A percentile compares a stretch with the other conserved stretches of the same genome.
phyloP scores from a whole-genome alignment of 1,140 invertebrate species.

The Aleiodes sp. region DNA sequence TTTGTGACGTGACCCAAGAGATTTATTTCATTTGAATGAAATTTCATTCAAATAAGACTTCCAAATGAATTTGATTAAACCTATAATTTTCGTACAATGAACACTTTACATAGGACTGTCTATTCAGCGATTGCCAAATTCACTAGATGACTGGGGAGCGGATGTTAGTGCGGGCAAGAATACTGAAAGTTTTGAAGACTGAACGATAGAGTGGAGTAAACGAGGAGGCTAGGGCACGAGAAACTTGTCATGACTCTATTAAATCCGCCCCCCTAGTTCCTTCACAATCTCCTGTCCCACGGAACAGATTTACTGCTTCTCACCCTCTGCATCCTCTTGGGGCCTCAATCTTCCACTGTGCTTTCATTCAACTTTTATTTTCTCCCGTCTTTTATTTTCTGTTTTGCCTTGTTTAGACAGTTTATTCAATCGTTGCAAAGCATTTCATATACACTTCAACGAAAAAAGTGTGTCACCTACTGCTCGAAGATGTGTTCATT shows the following conservation, averaged over 20 bases:
- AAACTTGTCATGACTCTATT: conserved; percentile 46
- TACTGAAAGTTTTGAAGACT: conserved; percentile 26
- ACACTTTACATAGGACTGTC: not conserved
- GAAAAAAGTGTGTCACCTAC: too few relatives aligned
- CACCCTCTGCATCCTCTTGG: conserved; percentile 36
- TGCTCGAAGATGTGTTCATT: too few relatives aligned
- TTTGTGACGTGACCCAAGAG: too few relatives aligned
- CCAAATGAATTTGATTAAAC: not conserved
- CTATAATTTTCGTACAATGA: not conserved
- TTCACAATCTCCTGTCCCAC: conserved; percentile 8
- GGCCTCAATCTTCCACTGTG: conserved; percentile 25
- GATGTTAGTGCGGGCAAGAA: conserved; percentile 28
- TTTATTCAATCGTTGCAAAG: not conserved
- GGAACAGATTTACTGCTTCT: conserved; percentile 25
- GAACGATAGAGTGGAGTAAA: not conserved
- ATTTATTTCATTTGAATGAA: not conserved
- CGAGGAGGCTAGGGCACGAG: not conserved
- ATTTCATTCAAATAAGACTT: not conserved
- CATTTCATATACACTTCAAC: too few relatives aligned
- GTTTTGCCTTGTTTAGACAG: too few relatives aligned
- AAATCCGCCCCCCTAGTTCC: conserved; percentile 30
- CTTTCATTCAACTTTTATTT: conserved; percentile 23
- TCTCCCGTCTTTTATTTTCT: conserved; percentile 22
- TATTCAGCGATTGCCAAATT: not conserved
- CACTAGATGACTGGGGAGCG: not conserved